Evolutionary conservation across 2,113 vertebrate species (phyloP), one percentile per base, ranked within the genome.

Genomic region (Dasyornis broadbenti): DNA sequence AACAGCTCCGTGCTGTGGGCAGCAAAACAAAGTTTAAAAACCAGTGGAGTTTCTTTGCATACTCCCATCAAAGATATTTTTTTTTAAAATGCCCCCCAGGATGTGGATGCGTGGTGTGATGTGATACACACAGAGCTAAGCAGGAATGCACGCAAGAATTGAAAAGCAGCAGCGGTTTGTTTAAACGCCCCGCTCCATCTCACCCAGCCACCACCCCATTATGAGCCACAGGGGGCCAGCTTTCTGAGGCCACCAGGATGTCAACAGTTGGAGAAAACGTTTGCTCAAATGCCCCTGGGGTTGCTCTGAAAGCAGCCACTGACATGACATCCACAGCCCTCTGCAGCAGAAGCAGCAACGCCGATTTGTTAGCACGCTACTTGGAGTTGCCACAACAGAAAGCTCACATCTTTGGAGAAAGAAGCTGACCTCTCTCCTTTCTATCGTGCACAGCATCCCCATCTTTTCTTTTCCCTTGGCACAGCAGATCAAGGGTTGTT

Each of bases 211-310:
- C 27, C 76, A 83, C 71, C n/a, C 79, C 76, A 78, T 90, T 81
- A 88, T 23, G 76, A 96, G 76, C 85, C 93, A 88, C 76, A 69
- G 84, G 78, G 64, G 68, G 15, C 54, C 92, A 92, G 93, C 88
- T 90, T 95, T 94, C 85, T 75, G 82, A 95, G 82, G 79, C 94
- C 95, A 96, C 88, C 79, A 89, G 75, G 90, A 86, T 80, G 72
- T 94, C 95, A 92, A 83, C 85, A 94, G 66, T 68, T 71, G 82
- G 68, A 93, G 82, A 78, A 88, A 94, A 81, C 0, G 0, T 92
- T 81, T 86, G 33, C 52, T 60, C 72, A 35, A 31, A 86, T 27
- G 15, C 44, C 60, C 82, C 59, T 68, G 79, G 64, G 85, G 56
- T 10, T 86, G 64, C 72, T 83, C 76, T 86, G 85, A 78, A 81